Percentiles rank a stretch among this genome's conserved stretches.
phyloP scores from a whole-genome alignment of 2,797 vertebrate genomes.

The Peromyscus eremicus region DNA sequence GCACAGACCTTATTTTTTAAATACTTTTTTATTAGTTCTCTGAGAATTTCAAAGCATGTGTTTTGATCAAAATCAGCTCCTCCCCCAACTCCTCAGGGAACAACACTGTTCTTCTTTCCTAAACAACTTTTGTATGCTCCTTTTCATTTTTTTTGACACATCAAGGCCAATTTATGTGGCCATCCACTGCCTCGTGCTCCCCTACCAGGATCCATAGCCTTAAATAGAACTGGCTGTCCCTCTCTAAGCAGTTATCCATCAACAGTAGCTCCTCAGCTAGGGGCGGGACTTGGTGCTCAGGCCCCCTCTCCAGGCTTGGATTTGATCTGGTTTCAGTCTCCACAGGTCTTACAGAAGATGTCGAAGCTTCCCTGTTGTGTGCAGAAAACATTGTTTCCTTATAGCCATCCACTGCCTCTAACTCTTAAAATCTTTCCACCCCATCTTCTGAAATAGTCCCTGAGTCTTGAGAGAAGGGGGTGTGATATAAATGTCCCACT shows the following conservation, averaged over 20 bases:
- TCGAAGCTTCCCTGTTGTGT: no score
- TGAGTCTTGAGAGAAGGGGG: not conserved
- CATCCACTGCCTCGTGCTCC: no score
- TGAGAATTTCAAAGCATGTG: not conserved
- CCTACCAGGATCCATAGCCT: no score
- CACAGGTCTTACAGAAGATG: not conserved
- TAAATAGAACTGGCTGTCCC: not conserved
- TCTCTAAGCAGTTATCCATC: not conserved
- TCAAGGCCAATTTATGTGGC: not conserved
- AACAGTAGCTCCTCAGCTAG: not conserved
- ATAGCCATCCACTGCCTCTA: not conserved
- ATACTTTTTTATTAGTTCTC: not conserved
- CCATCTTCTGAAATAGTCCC: not conserved
- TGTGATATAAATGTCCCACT: not conserved
- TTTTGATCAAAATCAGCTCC: not conserved
- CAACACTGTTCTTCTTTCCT: not conserved
- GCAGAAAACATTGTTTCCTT: not conserved
- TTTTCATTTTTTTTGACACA: not conserved
- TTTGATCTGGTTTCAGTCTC: not conserved
- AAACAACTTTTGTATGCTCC: not conserved
- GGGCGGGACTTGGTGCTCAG: no score
- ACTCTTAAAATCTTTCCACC: not conserved
- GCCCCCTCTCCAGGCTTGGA: not conserved
- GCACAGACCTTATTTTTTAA: not conserved
- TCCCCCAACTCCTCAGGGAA: not conserved